Evolutionary conservation across 2,888 invertebrate genomes (phyloP).

Genomic region (Adelognathus sp.): DNA sequence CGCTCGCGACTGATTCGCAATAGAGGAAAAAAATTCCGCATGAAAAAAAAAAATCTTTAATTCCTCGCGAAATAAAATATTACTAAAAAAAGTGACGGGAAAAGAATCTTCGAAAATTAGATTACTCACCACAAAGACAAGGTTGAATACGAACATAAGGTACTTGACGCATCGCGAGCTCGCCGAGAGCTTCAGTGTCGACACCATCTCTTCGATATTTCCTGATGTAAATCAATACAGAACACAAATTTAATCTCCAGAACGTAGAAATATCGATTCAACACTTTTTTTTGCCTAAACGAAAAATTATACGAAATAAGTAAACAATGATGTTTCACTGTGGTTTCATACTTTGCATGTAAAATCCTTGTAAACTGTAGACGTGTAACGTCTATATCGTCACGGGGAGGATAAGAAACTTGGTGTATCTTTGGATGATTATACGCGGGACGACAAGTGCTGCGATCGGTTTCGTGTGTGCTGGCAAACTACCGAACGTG

Average conservation of each 20-base stretch:
- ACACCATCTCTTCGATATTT: slow-evolving; percentile 62
- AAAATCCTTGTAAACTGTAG: no score
- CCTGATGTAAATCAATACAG: background rate
- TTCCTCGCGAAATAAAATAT: background rate
- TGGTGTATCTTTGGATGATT: background rate
- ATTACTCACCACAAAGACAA: slow-evolving; percentile 88
- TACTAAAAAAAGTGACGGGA: background rate
- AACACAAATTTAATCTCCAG: slow-evolving; percentile 10
- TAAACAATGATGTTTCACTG: no score
- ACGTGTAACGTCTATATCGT: no score
- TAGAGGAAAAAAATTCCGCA: background rate
- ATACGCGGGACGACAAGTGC: background rate
- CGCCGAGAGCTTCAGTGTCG: slow-evolving; percentile 75
- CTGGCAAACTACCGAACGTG: slow-evolving; percentile 46
- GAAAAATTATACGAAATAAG: background rate
- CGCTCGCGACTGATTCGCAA: background rate
- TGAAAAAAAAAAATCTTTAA: background rate
- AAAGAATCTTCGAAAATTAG: background rate
- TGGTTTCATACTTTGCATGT: background rate
- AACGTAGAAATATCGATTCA: background rate
- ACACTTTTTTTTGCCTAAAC: background rate
- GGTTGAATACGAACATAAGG: slow-evolving; percentile 88
- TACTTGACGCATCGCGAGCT: slow-evolving; percentile 86
- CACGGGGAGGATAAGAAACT: background rate
- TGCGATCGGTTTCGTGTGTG: slow-evolving; percentile 48